A percentile compares a stretch with the other conserved stretches of the same genome.
phyloP scores from a whole-genome alignment of 2,888 invertebrate genomes.

The Sinelater perroti region DNA sequence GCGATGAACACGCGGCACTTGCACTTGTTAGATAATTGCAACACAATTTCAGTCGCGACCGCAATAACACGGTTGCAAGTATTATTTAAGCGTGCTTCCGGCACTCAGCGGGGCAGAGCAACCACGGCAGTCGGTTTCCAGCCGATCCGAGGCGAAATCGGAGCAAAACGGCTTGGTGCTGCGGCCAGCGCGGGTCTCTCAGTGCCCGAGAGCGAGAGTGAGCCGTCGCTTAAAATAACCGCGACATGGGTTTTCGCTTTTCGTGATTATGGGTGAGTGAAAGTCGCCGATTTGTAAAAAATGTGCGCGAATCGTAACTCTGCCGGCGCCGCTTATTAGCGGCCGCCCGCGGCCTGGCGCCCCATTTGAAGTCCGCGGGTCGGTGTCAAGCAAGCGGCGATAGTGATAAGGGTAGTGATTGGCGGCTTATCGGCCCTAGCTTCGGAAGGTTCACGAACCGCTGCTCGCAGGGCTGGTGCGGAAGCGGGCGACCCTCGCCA shows the following conservation, averaged over 20 bases:
- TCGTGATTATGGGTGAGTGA: conserved; percentile 12
- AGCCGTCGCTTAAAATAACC: conserved; percentile 9
- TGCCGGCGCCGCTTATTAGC: too few relatives aligned
- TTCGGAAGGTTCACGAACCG: too few relatives aligned
- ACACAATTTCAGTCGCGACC: conserved; percentile 11
- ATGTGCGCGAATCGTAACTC: too few relatives aligned
- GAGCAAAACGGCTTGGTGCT: background rate
- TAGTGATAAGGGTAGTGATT: too few relatives aligned
- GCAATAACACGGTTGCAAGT: conserved; percentile 9
- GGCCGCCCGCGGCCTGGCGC: too few relatives aligned
- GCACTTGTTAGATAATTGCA: conserved; percentile 3
- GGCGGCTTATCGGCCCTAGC: too few relatives aligned
- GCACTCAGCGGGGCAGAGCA: conserved; percentile 13
- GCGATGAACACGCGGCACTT: conserved; percentile 15
- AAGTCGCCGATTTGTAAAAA: conserved; percentile 3
- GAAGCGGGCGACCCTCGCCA: background rate
- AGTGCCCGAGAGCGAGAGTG: conserved; percentile 15
- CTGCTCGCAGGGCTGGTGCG: too few relatives aligned
- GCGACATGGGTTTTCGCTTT: conserved; percentile 4
- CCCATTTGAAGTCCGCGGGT: too few relatives aligned
- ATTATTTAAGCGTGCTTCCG: conserved; percentile 15
- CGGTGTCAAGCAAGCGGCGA: too few relatives aligned
- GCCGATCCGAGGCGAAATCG: conserved; percentile 4
- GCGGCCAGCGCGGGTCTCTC: background rate
- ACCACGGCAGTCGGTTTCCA: conserved; percentile 7